Evolutionary conservation across 2,113 vertebrate species (phyloP).

Genomic region (Mus spicilegus): DNA sequence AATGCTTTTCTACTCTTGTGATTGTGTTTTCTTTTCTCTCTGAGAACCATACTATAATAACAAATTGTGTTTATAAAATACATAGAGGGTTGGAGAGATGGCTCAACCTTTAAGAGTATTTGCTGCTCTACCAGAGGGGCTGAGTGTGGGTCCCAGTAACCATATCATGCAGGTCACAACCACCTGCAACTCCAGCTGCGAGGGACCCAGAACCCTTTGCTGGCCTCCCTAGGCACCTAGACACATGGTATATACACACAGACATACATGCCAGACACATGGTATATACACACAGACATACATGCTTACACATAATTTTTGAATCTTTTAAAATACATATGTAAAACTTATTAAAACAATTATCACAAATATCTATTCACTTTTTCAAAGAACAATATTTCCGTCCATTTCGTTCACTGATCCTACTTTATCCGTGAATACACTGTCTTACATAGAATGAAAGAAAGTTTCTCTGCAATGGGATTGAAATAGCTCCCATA

Average conservation of each 20-base stretch:
- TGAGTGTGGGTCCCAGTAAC: background rate
- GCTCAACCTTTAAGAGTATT: too few relatives aligned
- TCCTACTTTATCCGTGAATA: background rate
- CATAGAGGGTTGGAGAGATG: background rate
- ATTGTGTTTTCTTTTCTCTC: background rate
- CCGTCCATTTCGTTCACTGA: background rate
- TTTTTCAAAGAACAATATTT: background rate
- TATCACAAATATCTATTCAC: conserved; percentile 8
- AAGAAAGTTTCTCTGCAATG: background rate
- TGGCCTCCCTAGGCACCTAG: background rate
- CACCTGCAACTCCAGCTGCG: background rate
- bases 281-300: background rate
- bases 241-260: background rate
- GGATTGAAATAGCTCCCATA: background rate
- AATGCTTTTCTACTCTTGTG: background rate
- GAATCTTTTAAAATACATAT: background rate
- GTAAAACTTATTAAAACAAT: background rate
- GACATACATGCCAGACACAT: background rate
- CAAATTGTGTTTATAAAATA: background rate
- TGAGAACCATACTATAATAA: background rate
- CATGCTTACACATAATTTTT: background rate
- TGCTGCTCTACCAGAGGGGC: background rate
- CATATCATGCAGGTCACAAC: background rate
- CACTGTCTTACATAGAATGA: background rate
- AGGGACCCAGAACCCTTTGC: background rate